A percentile compares a stretch with the other conserved stretches of the same genome.
Evolutionary conservation across 2,888 invertebrate species (phyloP).

Genomic region (Schrankia costaestrigalis): DNA sequence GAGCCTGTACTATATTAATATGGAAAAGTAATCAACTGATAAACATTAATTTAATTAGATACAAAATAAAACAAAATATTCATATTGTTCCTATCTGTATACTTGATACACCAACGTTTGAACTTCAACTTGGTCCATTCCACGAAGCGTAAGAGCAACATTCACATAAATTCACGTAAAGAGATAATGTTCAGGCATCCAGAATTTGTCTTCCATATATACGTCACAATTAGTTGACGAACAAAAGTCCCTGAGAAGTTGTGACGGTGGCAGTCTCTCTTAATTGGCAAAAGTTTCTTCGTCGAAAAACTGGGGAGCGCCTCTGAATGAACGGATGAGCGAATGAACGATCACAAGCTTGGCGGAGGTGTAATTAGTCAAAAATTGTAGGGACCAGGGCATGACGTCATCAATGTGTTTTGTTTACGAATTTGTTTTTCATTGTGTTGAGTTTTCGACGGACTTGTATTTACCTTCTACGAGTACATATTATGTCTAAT

Average conservation of each 20-base stretch:
- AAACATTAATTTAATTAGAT: constrained; percentile 1
- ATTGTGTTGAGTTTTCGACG: no score
- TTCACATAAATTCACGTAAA: constrained; percentile 21
- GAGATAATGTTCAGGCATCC: constrained; percentile 44
- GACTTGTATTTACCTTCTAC: no score
- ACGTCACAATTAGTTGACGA: constrained; percentile 51
- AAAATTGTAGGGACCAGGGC: constrained; percentile 45
- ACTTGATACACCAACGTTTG: no score
- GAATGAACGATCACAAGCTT: constrained; percentile 55
- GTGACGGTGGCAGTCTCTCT: constrained; percentile 45
- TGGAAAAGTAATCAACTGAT: neutral
- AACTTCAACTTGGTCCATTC: constrained; percentile 17
- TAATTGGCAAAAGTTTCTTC: constrained; percentile 59
- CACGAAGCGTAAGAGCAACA: constrained; percentile 16
- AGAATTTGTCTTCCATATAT: constrained; percentile 43
- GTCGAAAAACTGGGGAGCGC: constrained; percentile 45
- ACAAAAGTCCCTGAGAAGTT: constrained; percentile 49
- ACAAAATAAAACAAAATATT: neutral
- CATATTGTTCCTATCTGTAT: no score
- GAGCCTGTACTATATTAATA: no score
- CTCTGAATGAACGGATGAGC: constrained; percentile 52
- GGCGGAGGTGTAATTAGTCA: constrained; percentile 55
- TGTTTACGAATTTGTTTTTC: no score
- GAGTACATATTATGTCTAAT: no score
- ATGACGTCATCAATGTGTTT: no score